Evolutionary conservation across 1,140 invertebrate genomes (phyloP), one percentile per base, ranked within the genome.

Genomic region (Forficula auricularia): DNA sequence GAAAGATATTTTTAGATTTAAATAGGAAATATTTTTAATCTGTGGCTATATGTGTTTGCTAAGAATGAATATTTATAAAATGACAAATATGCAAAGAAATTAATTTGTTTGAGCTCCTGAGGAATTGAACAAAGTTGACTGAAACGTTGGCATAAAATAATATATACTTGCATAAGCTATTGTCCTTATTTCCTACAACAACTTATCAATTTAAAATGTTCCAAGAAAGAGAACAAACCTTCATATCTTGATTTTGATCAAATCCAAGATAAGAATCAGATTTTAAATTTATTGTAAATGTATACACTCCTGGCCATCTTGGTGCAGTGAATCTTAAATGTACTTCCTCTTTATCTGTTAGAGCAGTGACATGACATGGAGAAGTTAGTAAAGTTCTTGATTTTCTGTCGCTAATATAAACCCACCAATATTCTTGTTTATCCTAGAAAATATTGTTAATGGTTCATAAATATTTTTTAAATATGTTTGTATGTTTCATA

Each of bases 401-500:
- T 62, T 97, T 97, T 44, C 84, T 75, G 65, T 98, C 94, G 60
- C 84, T 83, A 44, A 98, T 79, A 62, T 98, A 98, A 16, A 94
- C 80, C 91, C 92, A 98, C 95, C 95, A 99, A 59, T 87, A 96
- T 63, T 99, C 95, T 60, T 96, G 92, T 62, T 98, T 98, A 50
- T 90, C 86, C 68, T 79, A 44, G 8, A 56, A 56, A 46, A 47
- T 19, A 16, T n/a, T n/a, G 30, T 31, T 8, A 31, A 31, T n/a
- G 30, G n/a, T n/a, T 8, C 8, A 8, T 31, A 8, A 31, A 31
- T 31, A 31, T 8, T n/a, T 31, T 31, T 31, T 31, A n/a, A 31
- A 31, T 8, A 31, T 8, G 8, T 31, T 31, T 31, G n/a, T 31
- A n/a, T n/a, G 30, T 8, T 8, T 8, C 30, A 8, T n/a, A 31